Evolutionary conservation across 1,140 invertebrate species (phyloP).

Genomic region (Polyergus mexicanus): DNA sequence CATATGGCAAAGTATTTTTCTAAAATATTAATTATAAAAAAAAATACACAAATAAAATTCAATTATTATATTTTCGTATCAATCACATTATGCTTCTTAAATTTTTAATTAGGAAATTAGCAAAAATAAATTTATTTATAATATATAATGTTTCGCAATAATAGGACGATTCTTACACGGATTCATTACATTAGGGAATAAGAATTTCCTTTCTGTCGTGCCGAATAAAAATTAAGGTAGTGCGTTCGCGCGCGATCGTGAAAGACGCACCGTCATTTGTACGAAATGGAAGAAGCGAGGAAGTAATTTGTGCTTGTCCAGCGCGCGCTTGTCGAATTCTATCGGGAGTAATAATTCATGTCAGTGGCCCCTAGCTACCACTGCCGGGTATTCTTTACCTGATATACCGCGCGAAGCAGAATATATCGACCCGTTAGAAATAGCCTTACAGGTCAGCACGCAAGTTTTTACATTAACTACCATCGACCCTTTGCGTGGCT

Average conservation of each 20-base stretch:
- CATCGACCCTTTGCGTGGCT: slow-evolving; percentile 55
- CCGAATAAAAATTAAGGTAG: slow-evolving; percentile 52
- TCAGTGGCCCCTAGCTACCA: slow-evolving; percentile 46
- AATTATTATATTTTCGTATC: background rate
- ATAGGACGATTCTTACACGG: background rate
- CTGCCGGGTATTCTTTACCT: slow-evolving; percentile 44
- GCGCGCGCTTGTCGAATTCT: slow-evolving; percentile 56
- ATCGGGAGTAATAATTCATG: slow-evolving; percentile 61
- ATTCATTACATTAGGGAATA: slow-evolving; percentile 24
- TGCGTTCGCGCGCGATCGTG: slow-evolving; percentile 48
- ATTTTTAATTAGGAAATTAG: background rate
- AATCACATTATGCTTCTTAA: background rate
- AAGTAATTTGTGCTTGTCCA: slow-evolving; percentile 46
- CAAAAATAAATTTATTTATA: background rate
- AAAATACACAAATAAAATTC: background rate
- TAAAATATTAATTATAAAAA: background rate
- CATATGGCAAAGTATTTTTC: background rate
- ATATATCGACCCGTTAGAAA: slow-evolving; percentile 76
- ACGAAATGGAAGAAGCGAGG: slow-evolving; percentile 41
- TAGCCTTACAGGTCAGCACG: slow-evolving; percentile 76
- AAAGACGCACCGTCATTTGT: slow-evolving; percentile 53
- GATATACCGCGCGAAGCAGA: slow-evolving; percentile 37
- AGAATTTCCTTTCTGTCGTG: slow-evolving; percentile 8
- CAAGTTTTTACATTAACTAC: slow-evolving; percentile 74
- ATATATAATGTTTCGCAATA: background rate